Conservation (phyloP, 2,797 vertebrate species). For the Remorina albescens region DNA sequence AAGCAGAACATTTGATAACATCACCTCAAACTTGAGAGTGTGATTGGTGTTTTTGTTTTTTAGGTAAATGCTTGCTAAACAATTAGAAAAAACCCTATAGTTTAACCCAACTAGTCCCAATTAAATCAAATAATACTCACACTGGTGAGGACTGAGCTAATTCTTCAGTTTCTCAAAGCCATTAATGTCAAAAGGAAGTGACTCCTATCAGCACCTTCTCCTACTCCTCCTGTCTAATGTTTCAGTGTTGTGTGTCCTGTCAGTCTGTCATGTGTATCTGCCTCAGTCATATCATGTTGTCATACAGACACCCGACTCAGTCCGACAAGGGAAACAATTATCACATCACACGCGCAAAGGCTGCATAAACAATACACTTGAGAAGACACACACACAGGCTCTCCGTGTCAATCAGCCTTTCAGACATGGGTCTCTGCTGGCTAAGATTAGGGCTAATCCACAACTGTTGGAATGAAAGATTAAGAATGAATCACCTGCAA, state of each 20-base stretch:
- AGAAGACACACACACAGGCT: conserved; percentile 29
- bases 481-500: conserved; percentile 84
- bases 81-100: background rate
- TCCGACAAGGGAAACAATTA: conserved; percentile 65
- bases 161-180: conserved; percentile 16
- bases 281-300: conserved; percentile 57
- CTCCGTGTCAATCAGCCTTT: conserved; percentile 68
- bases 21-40: background rate
- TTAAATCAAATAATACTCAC: conserved; percentile 1
- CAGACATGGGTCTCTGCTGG: conserved; percentile 72
- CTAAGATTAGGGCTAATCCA: conserved; percentile 85
- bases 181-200: conserved; percentile 4
- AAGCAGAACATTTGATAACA: background rate
- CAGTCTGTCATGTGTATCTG: conserved; percentile 52
- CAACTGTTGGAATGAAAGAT: conserved; percentile 84
- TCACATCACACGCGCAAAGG: conserved; percentile 41
- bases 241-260: conserved; percentile 56
- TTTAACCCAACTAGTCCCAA: background rate
- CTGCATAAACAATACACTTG: conserved; percentile 51
- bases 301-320: conserved; percentile 28
- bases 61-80: background rate
- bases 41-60: background rate
- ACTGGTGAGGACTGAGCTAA: background rate
- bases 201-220: conserved; percentile 5
- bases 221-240: conserved; percentile 38